These are phyloP conservation scores for Lepisosteus oculatus DNA, from an alignment of 2,113 vertebrate genomes.

Conservation along the genomic window DNA sequence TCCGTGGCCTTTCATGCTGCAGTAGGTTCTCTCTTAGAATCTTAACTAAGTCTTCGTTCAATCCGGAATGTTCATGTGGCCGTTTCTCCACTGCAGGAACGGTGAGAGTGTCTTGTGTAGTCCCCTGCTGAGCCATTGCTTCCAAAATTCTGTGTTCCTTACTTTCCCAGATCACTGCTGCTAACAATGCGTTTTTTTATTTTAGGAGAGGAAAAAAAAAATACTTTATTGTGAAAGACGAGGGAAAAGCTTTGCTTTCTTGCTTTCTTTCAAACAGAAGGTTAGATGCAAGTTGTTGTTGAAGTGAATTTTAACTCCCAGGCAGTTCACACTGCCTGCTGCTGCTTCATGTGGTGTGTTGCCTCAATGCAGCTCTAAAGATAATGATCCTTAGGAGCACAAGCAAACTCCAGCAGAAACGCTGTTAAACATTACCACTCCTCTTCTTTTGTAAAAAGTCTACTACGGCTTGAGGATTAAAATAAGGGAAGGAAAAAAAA, in stretches of 20 bases:
- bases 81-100: slow-evolving; percentile 82
- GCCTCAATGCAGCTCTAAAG: slow-evolving; percentile 42
- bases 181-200: slow-evolving; percentile 24
- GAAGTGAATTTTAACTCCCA: slow-evolving; percentile 35
- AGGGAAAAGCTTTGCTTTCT: not conserved
- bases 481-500: slow-evolving; percentile 19
- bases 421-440: slow-evolving; percentile 55
- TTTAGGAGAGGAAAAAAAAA: not conserved
- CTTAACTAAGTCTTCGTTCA: slow-evolving; percentile 95
- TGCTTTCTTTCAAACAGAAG: slow-evolving; percentile 16
- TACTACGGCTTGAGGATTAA: slow-evolving; percentile 1
- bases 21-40: slow-evolving; percentile 94
- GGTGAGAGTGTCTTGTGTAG: slow-evolving; percentile 79
- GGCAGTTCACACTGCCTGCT: slow-evolving; percentile 32
- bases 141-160: slow-evolving; percentile 8
- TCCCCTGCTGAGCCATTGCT: slow-evolving; percentile 85
- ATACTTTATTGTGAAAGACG: not conserved
- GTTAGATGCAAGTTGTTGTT: slow-evolving; percentile 1
- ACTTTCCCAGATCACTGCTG: slow-evolving; percentile 25
- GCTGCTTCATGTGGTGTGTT: slow-evolving; percentile 30
- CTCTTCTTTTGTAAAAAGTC: slow-evolving; percentile 29
- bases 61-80: slow-evolving; percentile 72
- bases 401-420: slow-evolving; percentile 50
- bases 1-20: slow-evolving; percentile 83
- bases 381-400: slow-evolving; percentile 57